Evolutionary conservation across 2,797 vertebrate genomes (phyloP).

Genomic region (Pteronotus mesoamericanus): DNA sequence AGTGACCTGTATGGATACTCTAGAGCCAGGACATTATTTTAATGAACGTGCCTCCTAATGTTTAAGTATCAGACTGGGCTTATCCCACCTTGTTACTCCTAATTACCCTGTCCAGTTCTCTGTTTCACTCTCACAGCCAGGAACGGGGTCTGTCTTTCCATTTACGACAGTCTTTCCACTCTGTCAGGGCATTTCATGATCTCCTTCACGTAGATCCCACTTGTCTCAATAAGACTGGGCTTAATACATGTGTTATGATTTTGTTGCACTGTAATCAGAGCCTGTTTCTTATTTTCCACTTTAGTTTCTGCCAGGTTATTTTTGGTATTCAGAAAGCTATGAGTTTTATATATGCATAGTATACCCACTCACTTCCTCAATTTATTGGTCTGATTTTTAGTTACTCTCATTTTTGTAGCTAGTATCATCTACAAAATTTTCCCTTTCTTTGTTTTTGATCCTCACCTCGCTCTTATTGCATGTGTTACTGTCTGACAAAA

Average conservation of each 20-base stretch:
- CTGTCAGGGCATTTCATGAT: background rate
- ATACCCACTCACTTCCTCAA: background rate
- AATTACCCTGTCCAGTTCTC: background rate
- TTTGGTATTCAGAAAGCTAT: background rate
- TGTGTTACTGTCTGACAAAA: background rate
- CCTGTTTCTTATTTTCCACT: background rate
- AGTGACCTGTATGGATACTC: background rate
- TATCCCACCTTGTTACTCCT: background rate
- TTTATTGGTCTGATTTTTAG: background rate
- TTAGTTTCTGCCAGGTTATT: background rate
- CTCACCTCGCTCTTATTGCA: background rate
- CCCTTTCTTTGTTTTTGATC: background rate
- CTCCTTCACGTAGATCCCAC: fast-evolving
- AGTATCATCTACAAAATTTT: background rate
- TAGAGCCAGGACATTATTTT: background rate
- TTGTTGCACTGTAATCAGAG: background rate
- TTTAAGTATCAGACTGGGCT: background rate
- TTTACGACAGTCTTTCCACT: background rate
- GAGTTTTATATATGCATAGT: background rate
- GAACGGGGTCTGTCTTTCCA: background rate
- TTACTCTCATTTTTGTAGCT: background rate
- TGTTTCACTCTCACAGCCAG: background rate
- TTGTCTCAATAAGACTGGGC: background rate
- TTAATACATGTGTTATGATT: background rate
- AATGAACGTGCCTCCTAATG: background rate